Percentiles rank a stretch among this genome's conserved stretches.
phyloP scores from a whole-genome alignment of 2,113 vertebrate genomes.

The Calyptomena viridis region DNA sequence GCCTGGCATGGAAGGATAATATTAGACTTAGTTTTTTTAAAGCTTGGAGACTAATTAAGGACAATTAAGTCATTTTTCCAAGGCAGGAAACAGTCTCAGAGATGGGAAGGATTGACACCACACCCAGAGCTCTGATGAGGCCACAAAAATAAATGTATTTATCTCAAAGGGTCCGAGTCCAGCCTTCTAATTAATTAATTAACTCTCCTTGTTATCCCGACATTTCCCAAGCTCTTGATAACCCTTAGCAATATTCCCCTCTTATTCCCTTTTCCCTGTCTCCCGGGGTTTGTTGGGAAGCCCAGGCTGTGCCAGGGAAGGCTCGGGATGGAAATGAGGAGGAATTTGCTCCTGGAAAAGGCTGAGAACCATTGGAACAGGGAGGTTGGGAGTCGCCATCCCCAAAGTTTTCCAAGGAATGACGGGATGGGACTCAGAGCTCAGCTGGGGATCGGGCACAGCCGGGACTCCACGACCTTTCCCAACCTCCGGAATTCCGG shows the following conservation, averaged over 20 bases:
- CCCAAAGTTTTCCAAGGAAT: neutral
- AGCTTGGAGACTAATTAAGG: neutral
- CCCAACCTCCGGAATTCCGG: neutral
- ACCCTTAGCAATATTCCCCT: neutral
- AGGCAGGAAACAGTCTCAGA: neutral
- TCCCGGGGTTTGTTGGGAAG: fast-evolving
- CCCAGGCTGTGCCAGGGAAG: neutral
- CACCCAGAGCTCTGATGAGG: neutral
- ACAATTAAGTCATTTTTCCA: neutral
- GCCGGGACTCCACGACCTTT: neutral
- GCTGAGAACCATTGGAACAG: too few relatives aligned
- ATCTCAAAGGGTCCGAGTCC: neutral
- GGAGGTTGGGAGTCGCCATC: neutral
- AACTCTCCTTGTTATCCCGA: neutral
- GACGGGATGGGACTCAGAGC: neutral
- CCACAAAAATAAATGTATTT: neutral
- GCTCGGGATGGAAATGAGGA: neutral
- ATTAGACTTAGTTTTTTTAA: neutral
- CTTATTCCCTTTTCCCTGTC: neutral
- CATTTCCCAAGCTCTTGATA: neutral
- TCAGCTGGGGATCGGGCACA: neutral
- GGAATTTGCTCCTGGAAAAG: neutral
- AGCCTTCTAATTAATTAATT: neutral
- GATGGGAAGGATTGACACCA: neutral
- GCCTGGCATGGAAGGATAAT: neutral